Evolutionary conservation across 2,797 vertebrate genomes (phyloP), one percentile per base, ranked within the genome.

Genomic region (Crypturellus tataupa): DNA sequence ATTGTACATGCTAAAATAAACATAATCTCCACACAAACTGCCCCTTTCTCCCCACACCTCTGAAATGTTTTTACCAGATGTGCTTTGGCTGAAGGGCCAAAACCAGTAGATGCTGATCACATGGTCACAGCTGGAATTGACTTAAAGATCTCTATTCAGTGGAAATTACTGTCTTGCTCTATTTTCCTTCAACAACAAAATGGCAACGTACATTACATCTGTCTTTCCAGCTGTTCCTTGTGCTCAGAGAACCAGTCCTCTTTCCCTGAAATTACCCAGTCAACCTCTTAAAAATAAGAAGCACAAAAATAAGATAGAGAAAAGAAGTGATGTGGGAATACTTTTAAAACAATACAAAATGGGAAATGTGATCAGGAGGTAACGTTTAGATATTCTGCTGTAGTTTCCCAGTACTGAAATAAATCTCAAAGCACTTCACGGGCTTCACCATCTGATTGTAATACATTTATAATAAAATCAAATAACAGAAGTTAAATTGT

Each of bases 191-290:
- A 85, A 70, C 13, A 89, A 70, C 67, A 87, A 85, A 92, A 87
- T 79, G 60, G 77, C 91, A 72, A 69, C 17, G 0, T 37, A 69
- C 75, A 82, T 85, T 79, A 83, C 94, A 95, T 95, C 94, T 95
- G 95, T 93, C 93, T 85, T 92, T 82, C 78, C 95, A 96, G 92
- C 92, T 95, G 94, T 93, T 95, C 27, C 46, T 35, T 88, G 77
- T 85, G 60, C 51, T 84, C 0, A 0, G 64, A 55, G 24, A 94
- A 51, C 14, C 27, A 59, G 67, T 78, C 19, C 17, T 64, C 16
- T 86, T 44, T 69, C 47, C 78, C 65, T 79, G 67, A 86, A 89
- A 46, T 83, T 87, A 93, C 42, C 46, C 42, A 87, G 10, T 63
- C 72, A 58, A 37, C 47, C 64, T 76, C 60, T 68, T 80, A 87